Base-by-base conservation (phyloP, 1,140 invertebrate species). In the Drosophila athabasca region DNA sequence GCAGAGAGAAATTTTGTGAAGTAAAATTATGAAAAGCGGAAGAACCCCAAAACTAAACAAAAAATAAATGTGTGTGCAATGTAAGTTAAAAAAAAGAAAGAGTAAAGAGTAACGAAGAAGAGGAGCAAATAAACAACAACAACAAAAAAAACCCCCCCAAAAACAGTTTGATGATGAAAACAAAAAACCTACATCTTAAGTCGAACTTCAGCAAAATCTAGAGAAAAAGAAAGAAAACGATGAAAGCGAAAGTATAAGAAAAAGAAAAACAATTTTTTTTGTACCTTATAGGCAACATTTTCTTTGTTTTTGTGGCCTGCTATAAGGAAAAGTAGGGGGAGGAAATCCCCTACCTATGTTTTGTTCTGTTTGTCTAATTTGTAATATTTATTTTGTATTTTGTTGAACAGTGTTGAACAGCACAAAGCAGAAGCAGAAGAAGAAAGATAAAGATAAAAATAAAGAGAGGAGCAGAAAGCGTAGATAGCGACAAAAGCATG, bases 41-140 rank as follows among this genome's bases (percentile, higher is more conserved):
- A 35, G 45, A 48, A 19, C 13, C 45, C 48, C 19, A 51, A 65
- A 61, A 54, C 69, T 31, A 74, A 76, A 49, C 51, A 67, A 31
- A 55, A 61, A 53, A 64, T 64, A 53, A 76, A 62, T 79, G 62
- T 75, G 58, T 76, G 80, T 83, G 80, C 80, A 83, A 84, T 84
- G 75, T 83, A 83, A 79, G 66, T 71, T 83, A 72, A 66, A 77
- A 26, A 26, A 58, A 58, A 19, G 17, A 26, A 44, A 65, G 64
- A 65, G 50, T 69, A 69, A 69, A 57, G 35, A 46, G 76, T 51
- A 50, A 52, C 64, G 68, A 46, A 80, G 48, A 50, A 65, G 52
- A 51, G 55, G 48, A 80, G 52, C 39, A 65, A 71, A 64, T 48
- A 77, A 53, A 50, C 62, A 62, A 24, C 35, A 53, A 50, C 62